phyloP scores from a whole-genome alignment of 2,888 invertebrate genomes.

The Antheraea assamensis region DNA sequence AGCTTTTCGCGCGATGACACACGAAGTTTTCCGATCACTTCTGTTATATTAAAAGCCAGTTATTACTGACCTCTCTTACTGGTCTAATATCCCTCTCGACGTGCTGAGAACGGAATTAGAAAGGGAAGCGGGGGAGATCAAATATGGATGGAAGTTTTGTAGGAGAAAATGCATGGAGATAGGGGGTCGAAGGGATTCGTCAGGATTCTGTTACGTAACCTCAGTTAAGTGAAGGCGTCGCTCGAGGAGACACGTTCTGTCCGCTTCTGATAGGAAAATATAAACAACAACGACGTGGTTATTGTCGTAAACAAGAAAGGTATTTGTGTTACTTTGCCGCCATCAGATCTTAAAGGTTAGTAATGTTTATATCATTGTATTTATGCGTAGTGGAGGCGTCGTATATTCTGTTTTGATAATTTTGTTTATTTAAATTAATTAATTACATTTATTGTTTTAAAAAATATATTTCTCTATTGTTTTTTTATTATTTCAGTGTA shows the following conservation, averaged over 20 bases:
- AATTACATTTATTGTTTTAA: neutral
- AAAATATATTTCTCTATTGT: too few relatives aligned
- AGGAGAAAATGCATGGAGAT: slow-evolving; percentile 59
- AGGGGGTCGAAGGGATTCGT: slow-evolving; percentile 60
- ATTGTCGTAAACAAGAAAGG: slow-evolving; percentile 67
- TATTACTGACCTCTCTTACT: slow-evolving; percentile 36
- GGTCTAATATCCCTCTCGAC: neutral
- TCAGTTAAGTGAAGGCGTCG: slow-evolving; percentile 65
- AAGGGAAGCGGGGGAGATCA: slow-evolving; percentile 44
- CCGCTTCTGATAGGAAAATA: slow-evolving; percentile 47
- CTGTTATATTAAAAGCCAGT: slow-evolving; percentile 50
- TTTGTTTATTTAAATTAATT: neutral
- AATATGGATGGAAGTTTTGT: slow-evolving; percentile 37
- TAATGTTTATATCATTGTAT: neutral
- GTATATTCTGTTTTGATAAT: neutral
- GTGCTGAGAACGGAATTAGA: neutral
- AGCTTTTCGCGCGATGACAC: slow-evolving; percentile 47
- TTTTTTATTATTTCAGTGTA: too few relatives aligned
- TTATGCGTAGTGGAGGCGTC: neutral
- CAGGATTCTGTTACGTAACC: slow-evolving; percentile 76
- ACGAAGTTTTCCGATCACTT: slow-evolving; percentile 62
- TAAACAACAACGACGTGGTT: slow-evolving; percentile 81
- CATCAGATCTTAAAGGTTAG: slow-evolving; percentile 14
- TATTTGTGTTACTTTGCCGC: slow-evolving; percentile 43
- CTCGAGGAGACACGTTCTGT: slow-evolving; percentile 54